These are phyloP conservation scores for Plutella xylostella DNA, from an alignment of 2,888 invertebrate species.

Conservation along the genomic window DNA sequence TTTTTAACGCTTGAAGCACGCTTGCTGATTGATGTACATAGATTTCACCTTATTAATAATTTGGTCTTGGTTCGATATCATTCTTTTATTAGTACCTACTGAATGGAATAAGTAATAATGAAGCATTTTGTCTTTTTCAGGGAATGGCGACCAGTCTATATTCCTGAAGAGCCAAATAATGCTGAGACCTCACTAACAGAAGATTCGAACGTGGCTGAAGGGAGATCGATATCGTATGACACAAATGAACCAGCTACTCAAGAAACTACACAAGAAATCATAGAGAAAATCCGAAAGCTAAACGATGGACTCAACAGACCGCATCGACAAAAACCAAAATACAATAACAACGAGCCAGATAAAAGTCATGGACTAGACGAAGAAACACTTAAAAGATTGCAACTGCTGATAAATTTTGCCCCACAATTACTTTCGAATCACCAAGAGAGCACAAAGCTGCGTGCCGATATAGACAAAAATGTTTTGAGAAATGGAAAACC, in stretches of 20 bases:
- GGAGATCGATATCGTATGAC: too few species aligned
- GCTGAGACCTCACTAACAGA: too few species aligned
- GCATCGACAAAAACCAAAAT: constrained; percentile 31
- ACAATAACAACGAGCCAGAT: constrained; percentile 28
- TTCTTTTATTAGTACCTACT: too few species aligned
- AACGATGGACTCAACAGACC: constrained; percentile 57
- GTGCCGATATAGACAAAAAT: constrained; percentile 22
- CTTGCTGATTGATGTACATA: background rate
- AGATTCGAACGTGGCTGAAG: too few species aligned
- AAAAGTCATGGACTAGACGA: constrained; percentile 37
- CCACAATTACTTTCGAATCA: constrained; percentile 27
- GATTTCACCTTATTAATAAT: constrained; percentile 23
- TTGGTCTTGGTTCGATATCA: constrained; percentile 20
- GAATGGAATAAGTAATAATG: too few species aligned
- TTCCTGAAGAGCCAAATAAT: too few species aligned
- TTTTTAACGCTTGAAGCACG: constrained; percentile 4
- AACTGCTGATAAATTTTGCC: constrained; percentile 45
- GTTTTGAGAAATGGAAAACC: constrained; percentile 19
- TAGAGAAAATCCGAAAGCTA: constrained; percentile 66
- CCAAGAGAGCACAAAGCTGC: constrained; percentile 24
- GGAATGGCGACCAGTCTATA: too few species aligned
- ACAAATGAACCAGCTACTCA: constrained; percentile 16
- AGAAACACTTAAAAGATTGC: constrained; percentile 45
- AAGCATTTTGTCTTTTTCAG: too few species aligned
- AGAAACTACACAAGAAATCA: constrained; percentile 47